Base-by-base conservation (phyloP, 1,140 invertebrate species). In the Drosophila neocordata region DNA sequence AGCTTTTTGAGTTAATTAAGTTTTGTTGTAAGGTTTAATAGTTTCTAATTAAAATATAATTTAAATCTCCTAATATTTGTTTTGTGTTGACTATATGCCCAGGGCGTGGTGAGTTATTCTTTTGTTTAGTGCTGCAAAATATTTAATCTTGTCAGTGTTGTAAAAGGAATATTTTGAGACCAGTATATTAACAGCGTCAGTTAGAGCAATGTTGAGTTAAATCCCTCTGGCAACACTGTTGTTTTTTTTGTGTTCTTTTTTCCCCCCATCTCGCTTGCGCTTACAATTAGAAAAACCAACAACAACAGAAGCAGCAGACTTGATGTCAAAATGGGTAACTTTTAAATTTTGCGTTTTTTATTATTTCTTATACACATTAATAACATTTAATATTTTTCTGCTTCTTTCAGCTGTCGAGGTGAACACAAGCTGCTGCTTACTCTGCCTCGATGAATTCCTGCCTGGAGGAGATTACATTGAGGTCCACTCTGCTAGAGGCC, bases 361-460 rank as follows among this genome's bases (percentile, higher is more conserved):
- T 11, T 24, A 12, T 11, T n/a, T 35, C 2, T 12, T 2, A 9
- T 53, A 27, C 3, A 38, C 12, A 22, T 60, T 58, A 41, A 15
- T 55, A 59, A n/a, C 53, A 61, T 15, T 7, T 38, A 18, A 41
- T 44, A 48, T 61, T 66, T 51, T 13, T 18, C 55, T 24, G 15
- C 24, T 12, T 13, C 27, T 34, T 4, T 4, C 2, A 77, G 71
- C 68, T 69, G 24, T 24, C 22, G 24, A 57, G 24, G 13, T 65
- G 55, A 59, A 35, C 48, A 63, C 48, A 35, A 15, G 22, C 27
- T 69, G 61, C 53, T 87, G 83, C 35, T 24, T 87, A 41, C 79
- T 87, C 18, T 87, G 83, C 65, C 68, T 83, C 61, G 87, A 81
- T 51, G 84, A 88, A 34, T 79, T 73, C 65, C 18, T 52, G 9